A percentile compares a stretch with the other conserved stretches of the same genome.
phyloP scores from a whole-genome alignment of 1,140 invertebrate species.

The Drosophila punjabiensis region DNA sequence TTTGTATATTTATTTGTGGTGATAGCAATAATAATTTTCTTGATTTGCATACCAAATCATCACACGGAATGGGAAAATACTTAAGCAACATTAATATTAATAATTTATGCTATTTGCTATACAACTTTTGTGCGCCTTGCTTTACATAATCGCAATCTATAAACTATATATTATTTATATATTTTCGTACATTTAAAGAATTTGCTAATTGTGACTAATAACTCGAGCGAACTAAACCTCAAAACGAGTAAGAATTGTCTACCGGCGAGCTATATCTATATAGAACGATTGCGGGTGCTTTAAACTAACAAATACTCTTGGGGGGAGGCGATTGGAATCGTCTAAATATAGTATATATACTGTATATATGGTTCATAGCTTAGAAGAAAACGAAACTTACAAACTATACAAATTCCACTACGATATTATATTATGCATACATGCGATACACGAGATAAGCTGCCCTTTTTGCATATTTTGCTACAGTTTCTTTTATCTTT shows the following conservation, averaged over 20 bases:
- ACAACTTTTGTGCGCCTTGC: conserved; percentile 61
- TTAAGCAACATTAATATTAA: conserved; percentile 58
- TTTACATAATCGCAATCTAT: conserved; percentile 39
- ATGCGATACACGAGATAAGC: conserved; percentile 47
- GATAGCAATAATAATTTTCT: conserved; percentile 76
- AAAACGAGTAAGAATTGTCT: conserved; percentile 42
- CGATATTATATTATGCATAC: conserved; percentile 72
- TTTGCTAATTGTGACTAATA: conserved; percentile 83
- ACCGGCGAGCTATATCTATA: conserved; percentile 14
- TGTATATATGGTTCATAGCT: conserved; percentile 59
- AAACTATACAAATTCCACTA: conserved; percentile 76
- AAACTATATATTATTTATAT: conserved; percentile 26
- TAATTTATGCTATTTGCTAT: conserved; percentile 81
- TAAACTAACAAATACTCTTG: conserved; percentile 60
- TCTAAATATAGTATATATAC: conserved; percentile 32
- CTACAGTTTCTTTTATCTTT: conserved; percentile 60
- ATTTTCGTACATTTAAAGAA: conserved; percentile 49
- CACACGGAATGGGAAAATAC: conserved; percentile 45
- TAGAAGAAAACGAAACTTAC: conserved; percentile 66
- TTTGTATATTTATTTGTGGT: conserved; percentile 70
- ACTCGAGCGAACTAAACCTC: conserved; percentile 31
- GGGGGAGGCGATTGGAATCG: conserved; percentile 18
- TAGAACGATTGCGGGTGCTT: conserved; percentile 34
- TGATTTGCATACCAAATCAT: conserved; percentile 71
- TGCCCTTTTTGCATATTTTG: conserved; percentile 66